Base-by-base conservation (phyloP, 2,888 invertebrate genomes). In the Lissocephala sabroskyi region DNA sequence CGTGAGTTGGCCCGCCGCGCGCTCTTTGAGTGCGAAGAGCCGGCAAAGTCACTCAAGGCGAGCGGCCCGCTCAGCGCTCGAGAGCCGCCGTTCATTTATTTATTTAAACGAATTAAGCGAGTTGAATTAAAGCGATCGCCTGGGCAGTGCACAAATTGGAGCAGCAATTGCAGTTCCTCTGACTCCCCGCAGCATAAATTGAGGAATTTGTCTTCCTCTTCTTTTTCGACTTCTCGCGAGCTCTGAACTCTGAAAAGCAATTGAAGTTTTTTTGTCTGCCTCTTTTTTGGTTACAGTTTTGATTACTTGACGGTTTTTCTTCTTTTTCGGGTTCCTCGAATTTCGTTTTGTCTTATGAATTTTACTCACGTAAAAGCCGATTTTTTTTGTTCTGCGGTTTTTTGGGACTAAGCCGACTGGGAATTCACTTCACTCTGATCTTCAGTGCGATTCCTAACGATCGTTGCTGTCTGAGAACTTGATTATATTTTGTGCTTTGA, bases 21-120 rank as follows among this genome's bases (percentile, higher is more conserved):
- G 13, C 41, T 45, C 48, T 48, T 49, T 59, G 51, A 58, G 59
- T 49, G 41, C 10, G 6, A 33, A 41, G n/a, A 16, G 36, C 7
- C 30, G 23, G 14, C 7, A 23, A 23, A 23, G 7, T 23, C 3
- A 23, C 23, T 23, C 23, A 7, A 23, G 44, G 28, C 43, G 13
- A 9, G 33, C 33, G 5, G 33, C 33, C 7, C 13, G n/a, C n/a
- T n/a, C n/a, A 23, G 4, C 7, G 23, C 23, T 23, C 23, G 23
- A 23, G 23, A 23, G 23, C 5, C 4, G 14, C 2, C 14, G 3
- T 33, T 33, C 1, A 14, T 17, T 14, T 35, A 13, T 32, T 48
- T 56, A 53, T 52, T 63, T 56, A 46, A 63, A 56, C 46, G 51
- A 60, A 60, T 62, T 62, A 68, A 65, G 66, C n/a, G 70, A 55